phyloP scores from a whole-genome alignment of 2,888 invertebrate species.

The Cryptocheilus praepositus region DNA sequence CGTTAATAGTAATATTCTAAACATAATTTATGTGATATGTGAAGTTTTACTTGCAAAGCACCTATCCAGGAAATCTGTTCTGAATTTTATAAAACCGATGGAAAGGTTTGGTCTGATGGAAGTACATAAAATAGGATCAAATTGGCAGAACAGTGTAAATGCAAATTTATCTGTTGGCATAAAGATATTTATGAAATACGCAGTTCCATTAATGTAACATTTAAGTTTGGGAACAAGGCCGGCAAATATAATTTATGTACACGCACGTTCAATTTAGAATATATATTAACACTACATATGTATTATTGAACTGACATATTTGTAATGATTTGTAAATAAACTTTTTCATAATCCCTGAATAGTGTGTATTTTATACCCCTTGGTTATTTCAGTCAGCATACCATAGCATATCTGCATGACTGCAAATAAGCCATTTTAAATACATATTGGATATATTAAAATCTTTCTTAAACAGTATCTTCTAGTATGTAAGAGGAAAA shows the following conservation, averaged over 20 bases:
- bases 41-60: neutral
- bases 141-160: too few relatives aligned
- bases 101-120: too few relatives aligned
- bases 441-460: neutral
- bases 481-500: constrained; percentile 13
- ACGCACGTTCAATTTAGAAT: neutral
- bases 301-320: constrained; percentile 22
- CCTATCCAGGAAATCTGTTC: neutral
- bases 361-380: neutral
- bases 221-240: neutral
- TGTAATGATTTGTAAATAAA: constrained; percentile 47
- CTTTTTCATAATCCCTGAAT: constrained; percentile 2
- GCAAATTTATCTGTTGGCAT: too few relatives aligned
- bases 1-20: constrained; percentile 93
- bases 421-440: neutral
- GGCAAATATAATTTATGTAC: neutral
- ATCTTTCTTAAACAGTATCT: constrained; percentile 30
- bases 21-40: neutral
- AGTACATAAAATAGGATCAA: too few relatives aligned
- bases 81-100: neutral
- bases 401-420: neutral
- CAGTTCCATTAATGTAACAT: neutral
- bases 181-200: neutral
- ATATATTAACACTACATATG: constrained; percentile 14
- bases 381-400: neutral